These are phyloP conservation scores for Apocheima hispidaria DNA, from an alignment of 2,888 invertebrate genomes.

Conservation along the genomic window DNA sequence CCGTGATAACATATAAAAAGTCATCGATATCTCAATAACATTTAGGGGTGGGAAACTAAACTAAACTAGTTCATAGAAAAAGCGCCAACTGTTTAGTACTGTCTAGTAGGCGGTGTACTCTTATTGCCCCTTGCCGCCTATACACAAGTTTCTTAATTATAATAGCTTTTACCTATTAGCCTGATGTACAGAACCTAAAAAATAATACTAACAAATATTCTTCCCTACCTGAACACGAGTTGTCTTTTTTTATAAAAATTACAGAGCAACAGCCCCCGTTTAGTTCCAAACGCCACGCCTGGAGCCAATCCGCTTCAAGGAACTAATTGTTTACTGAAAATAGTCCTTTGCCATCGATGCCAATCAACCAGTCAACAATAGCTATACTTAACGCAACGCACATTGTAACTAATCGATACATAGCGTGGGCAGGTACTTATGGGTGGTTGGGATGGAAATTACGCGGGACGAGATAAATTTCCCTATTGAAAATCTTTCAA, in stretches of 20 bases:
- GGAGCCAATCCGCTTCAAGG: neutral
- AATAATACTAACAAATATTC: no score
- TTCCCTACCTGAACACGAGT: no score
- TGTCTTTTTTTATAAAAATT: neutral
- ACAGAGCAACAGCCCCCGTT: neutral
- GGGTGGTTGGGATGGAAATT: neutral
- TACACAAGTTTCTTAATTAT: no score
- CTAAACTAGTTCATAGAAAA: no score
- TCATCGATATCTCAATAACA: no score
- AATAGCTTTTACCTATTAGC: no score
- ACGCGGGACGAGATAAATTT: neutral
- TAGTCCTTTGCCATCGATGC: neutral
- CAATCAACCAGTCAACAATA: neutral
- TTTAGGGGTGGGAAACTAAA: no score
- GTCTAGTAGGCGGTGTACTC: no score
- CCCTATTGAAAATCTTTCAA: conserved; percentile 1
- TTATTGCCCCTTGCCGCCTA: no score
- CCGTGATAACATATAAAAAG: no score
- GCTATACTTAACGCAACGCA: neutral
- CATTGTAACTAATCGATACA: neutral
- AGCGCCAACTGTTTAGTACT: no score
- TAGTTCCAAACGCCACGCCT: neutral
- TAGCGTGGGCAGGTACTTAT: neutral
- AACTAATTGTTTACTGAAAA: neutral
- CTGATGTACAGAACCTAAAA: no score